Evolutionary conservation across 37 sponge, comb jelly and placozoan species (phyloP), one percentile per base, ranked within the genome.

Genomic region (Eunapius fragilis): DNA sequence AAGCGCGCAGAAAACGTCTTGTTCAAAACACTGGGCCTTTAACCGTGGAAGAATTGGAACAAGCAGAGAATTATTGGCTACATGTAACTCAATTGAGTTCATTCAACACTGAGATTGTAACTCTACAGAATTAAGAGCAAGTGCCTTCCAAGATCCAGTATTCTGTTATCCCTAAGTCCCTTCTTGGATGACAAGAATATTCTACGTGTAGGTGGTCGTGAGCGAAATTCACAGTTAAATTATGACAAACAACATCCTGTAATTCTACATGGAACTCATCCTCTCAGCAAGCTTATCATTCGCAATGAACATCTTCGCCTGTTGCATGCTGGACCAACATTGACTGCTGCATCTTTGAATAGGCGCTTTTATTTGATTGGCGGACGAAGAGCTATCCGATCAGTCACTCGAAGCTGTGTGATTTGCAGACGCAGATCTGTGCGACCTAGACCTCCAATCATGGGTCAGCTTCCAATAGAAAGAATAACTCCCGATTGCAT

Each of bases 251-350:
- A 45, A 32, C 86, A 86, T 70, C 79, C 86, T 19, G 80, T 78
- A 47, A 86, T 86, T 48, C 79, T 86, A 35, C 72, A 86, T 79
- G 86, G 86, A 71, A 79, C 25, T 27, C 86, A 86, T 70, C 69
- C 69, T n/a, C 19, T 85, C 49, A 86, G 80, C 48, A 78, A 68
- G 78, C 70, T 77, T 7, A 84, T 84, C 37, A 76, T 76, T 31
- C 35, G 36, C 4, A 25, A 26, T 26, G 85, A 84, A 34, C 78
- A 85, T 33, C 77, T 76, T 37, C 78, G 85, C 25, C 71, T 76
- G 25, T 26, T 77, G 24, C 85, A 85, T 77, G 85, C 70, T n/a
- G 78, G 84, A 9, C 69, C 70, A 35, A 77, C 85, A 37, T 37
- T 77, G 26, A 36, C 68, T 13, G 19, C 26, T 25, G 41, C 85